Base-by-base conservation (phyloP, 23 tunicate species). In the Oikopleura dioica region DNA sequence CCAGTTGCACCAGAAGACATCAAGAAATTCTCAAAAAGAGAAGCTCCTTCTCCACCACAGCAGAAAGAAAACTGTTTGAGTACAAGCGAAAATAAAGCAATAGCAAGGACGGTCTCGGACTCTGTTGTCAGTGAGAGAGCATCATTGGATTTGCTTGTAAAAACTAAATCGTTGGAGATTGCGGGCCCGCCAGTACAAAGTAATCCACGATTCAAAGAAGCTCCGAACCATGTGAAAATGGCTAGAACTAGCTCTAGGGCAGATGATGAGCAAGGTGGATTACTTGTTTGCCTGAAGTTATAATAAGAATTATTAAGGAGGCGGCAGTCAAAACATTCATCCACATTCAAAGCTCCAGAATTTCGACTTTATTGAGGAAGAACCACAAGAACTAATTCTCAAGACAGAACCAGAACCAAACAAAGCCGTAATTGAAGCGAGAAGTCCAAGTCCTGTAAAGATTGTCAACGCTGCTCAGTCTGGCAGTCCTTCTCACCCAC, bases 391-490 rank as follows among this genome's bases (percentile, higher is more conserved):
- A 12, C 72, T 31, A 31, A 31, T 63, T 28, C 16, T 63, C 16
- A 63, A 63, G 26, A 63, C 72, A 2, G 72, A 63, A 63, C 72
- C 72, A 31, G 72, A 63, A 28, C 72, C 72, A 28, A 21, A 24
- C 5, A 28, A 12, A 12, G 72, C 30, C 26, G 26, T 12, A 63
- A 31, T 63, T 23, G 72, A 63, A 31, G 16, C 30, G 16, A 24
- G 72, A 63, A 63, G 30, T 12, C 72, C 72, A 28, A 63, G 72
- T 31, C 72, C 72, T 2, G 72, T 63, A 28, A 63, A 63, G 26
- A 63, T 63, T 23, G 5, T 23, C 16, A 23, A 2, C 4, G 72
- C 72, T 24, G n/a, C n/a, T n/a, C n/a, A n/a, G n/a, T n/a, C n/a
- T n/a, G n/a, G n/a, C n/a, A n/a, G n/a, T n/a, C n/a, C n/a, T n/a